Conservation (phyloP, 2,888 invertebrate species). For the Drosophila parthenogenetica region DNA sequence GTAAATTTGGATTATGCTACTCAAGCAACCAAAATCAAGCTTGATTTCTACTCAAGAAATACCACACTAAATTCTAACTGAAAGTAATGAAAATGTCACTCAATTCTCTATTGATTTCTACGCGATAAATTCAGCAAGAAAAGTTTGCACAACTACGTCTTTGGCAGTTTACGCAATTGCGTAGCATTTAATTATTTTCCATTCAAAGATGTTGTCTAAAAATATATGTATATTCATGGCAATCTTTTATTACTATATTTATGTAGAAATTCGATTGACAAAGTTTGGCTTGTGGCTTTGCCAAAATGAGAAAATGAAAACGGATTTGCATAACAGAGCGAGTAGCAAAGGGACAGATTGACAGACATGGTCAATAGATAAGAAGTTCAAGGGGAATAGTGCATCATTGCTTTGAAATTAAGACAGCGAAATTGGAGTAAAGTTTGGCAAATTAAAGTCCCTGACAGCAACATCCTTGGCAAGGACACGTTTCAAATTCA, state of each 20-base stretch:
- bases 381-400: constrained; percentile 10
- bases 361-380: neutral
- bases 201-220: constrained; percentile 13
- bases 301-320: constrained; percentile 24
- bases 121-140: neutral
- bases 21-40: too few relatives aligned
- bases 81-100: neutral
- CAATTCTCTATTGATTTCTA: neutral
- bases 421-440: constrained; percentile 19
- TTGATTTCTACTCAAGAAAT: too few relatives aligned
- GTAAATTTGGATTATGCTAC: too few relatives aligned
- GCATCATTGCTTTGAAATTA: constrained; percentile 21
- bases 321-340: constrained; percentile 37
- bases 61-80: neutral
- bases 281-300: constrained; percentile 15
- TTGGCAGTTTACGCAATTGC: constrained; percentile 18
- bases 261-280: constrained; percentile 21
- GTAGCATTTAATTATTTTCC: constrained; percentile 38
- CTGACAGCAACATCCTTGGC: constrained; percentile 16
- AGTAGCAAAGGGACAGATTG: neutral
- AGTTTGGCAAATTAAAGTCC: constrained; percentile 23
- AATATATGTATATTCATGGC: constrained; percentile 16
- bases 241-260: constrained; percentile 14
- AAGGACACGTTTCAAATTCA: constrained; percentile 22
- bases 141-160: constrained; percentile 3